Evolutionary conservation across 2,888 invertebrate species (phyloP), one percentile per base, ranked within the genome.

Genomic region (Sclerodermus sp.): DNA sequence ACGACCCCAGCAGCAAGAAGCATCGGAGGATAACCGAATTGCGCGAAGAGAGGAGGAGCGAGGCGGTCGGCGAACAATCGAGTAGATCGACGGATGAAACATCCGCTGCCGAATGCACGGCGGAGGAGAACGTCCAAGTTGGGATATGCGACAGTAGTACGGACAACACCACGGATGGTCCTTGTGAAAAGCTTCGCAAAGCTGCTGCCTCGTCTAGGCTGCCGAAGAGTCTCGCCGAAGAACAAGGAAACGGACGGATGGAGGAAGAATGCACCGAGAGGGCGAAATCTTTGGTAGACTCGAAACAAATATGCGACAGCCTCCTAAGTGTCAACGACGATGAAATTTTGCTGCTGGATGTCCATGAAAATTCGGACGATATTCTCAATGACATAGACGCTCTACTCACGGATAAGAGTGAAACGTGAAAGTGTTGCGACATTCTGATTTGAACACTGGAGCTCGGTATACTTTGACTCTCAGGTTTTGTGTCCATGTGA

Each of bases 341-440:
- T n/a, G 70, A 72, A 12, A 66, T 66, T 43, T 37, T 71, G 14
- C 61, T 59, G 15, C 38, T 68, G 13, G 74, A 74, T 36, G 56
- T 65, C 8, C 3, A 3, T 8, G 23, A 23, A 5, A 62, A 60
- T 2, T 67, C 71, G 29, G 74, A 71, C 14, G 74, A 76, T 48
- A 75, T 76, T 30, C 62, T 76, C 15, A 70, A 72, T 51, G 76
- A 76, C 46, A 76, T 76, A 38, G 75, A 76, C 42, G 75, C 71
- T 1, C 43, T 76, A n/a, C 64, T 76, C 23, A 69, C 61, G 15
- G 73, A 71, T 38, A 66, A 69, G 41, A 49, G 50, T 10, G 49
- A 53, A 15, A 55, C 60, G 31, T 68, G 56, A 64, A 30, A 17
- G 37, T 29, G 9, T 23, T 8, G n/a, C n/a, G n/a, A n/a, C n/a